Percentiles rank a stretch among this genome's conserved stretches.
phyloP scores from a whole-genome alignment of 2,113 vertebrate species.

The Thamnaconus septentrionalis region DNA sequence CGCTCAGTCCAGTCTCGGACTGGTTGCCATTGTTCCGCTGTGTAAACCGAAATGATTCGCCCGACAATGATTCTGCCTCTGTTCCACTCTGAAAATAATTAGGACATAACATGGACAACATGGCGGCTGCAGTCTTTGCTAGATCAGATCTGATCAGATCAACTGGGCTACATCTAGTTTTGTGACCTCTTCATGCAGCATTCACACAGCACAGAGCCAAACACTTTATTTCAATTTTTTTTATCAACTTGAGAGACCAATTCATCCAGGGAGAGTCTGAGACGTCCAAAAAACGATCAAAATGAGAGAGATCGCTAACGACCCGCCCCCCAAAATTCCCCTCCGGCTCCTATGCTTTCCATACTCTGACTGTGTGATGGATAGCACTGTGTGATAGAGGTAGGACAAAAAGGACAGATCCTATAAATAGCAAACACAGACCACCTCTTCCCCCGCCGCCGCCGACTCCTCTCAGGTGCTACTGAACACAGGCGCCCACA shows the following conservation, averaged over 20 bases:
- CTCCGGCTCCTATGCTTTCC: conserved; percentile 43
- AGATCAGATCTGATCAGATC: conserved; percentile 24
- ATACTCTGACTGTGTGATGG: conserved; percentile 60
- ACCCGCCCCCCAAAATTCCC: conserved; percentile 33
- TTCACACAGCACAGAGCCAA: conserved; percentile 29
- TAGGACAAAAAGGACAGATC: conserved; percentile 67
- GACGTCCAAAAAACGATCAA: conserved; percentile 37
- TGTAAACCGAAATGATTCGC: conserved; percentile 51
- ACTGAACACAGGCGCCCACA: conserved; percentile 32
- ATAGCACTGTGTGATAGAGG: conserved; percentile 69
- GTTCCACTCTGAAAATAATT: conserved; percentile 33
- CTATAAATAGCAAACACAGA: conserved; percentile 67
- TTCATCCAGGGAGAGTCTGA: conserved; percentile 25
- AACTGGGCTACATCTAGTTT: conserved; percentile 52
- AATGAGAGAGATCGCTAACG: conserved; percentile 37
- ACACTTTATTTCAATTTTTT: not conserved
- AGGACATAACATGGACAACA: conserved; percentile 13
- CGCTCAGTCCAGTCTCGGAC: conserved; percentile 24
- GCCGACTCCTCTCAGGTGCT: conserved; percentile 31
- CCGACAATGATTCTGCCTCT: not conserved
- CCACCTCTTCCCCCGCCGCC: conserved; percentile 46
- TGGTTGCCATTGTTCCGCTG: conserved; percentile 46
- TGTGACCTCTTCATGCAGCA: conserved; percentile 34
- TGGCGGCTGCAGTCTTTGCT: conserved; percentile 35
- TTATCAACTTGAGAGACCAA: conserved; percentile 18